These are phyloP conservation scores for Barbus barbus DNA, from an alignment of 2,113 vertebrate species.

Conservation along the genomic window DNA sequence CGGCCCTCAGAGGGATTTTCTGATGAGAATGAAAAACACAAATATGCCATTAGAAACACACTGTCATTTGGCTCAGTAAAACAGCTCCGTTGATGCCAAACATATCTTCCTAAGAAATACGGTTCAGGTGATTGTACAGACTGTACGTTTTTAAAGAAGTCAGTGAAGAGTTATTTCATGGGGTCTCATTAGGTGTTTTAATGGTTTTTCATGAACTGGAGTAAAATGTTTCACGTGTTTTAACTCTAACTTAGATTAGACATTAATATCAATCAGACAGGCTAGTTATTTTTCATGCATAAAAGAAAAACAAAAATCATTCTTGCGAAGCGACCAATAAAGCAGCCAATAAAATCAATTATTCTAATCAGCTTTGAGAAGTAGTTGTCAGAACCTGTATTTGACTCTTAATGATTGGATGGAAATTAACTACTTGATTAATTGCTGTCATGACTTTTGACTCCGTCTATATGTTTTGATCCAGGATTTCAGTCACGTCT, in stretches of 20 bases:
- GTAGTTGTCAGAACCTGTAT: not conserved
- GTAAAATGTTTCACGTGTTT: not conserved
- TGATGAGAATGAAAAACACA: constrained; percentile 18
- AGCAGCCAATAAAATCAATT: constrained; percentile 14
- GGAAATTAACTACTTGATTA: not conserved
- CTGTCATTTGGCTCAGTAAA: constrained; percentile 10
- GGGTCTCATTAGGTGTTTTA: not conserved
- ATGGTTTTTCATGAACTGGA: constrained; percentile 5
- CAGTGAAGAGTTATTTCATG: constrained; percentile 2
- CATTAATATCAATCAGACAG: not conserved
- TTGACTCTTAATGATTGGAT: not conserved
- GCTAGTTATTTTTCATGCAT: not conserved
- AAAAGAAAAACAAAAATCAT: not conserved
- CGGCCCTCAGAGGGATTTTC: constrained; percentile 21
- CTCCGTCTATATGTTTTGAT: not conserved
- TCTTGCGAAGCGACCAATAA: not conserved
- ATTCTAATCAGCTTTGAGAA: not conserved
- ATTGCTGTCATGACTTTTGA: not conserved
- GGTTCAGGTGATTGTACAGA: constrained; percentile 10
- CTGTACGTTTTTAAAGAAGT: not conserved
- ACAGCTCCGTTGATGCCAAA: constrained; percentile 2
- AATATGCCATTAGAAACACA: constrained; percentile 9
- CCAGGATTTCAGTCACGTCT: not conserved
- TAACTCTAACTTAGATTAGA: not conserved
- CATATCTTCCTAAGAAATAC: not conserved